Base-by-base conservation (phyloP, 2,797 vertebrate genomes). In the Halcyon badia region DNA sequence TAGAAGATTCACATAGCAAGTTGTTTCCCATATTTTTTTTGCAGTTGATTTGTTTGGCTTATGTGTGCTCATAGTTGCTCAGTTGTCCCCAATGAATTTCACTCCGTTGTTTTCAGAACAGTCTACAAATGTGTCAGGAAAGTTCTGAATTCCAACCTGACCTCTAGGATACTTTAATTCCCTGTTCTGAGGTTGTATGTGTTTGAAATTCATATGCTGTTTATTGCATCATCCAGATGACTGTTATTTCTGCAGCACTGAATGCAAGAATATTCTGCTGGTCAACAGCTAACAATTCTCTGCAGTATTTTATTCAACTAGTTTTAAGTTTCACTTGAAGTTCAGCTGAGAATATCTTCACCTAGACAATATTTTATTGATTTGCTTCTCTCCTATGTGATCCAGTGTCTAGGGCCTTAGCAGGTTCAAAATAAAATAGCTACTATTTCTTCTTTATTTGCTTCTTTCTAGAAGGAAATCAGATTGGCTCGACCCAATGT, bases 1-100 rank as follows among this genome's bases (percentile, higher is more conserved):
- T 2, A 35, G 39, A 58, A 78, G 1, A 5, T 61, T 52, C 1
- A 0, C 57, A 46, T 20, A 46, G 10, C 4, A 46, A 62, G 35
- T 17, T 62, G 6, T 37, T 85, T 42, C 10, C 16, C 5, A 0
- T 35, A 4, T 21, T 69, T 85, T 76, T 15, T 15, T 17, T 51
- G 44, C 16, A n/a, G 37, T 54, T 69, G 33, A 54, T 66, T 82
- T 56, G 54, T 66, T 82, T 56, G 54, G 54, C 31, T 56, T 56
- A 31, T 30, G 51, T 52, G 30, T 31, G 10, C 19, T 54, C 28
- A 18, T 19, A 30, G 51, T 13, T 26, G 3, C 52, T 71, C n/a
- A 37, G 18, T 61, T 78, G 16, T 57, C 25, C 14, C 19, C 37
- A 39, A 7, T 52, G 56, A 49, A 78, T 35, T 56, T 82, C 31